Percentiles rank a stretch among this genome's conserved stretches.
phyloP scores from a whole-genome alignment of 2,113 vertebrate species.

The Phaethon lepturus region DNA sequence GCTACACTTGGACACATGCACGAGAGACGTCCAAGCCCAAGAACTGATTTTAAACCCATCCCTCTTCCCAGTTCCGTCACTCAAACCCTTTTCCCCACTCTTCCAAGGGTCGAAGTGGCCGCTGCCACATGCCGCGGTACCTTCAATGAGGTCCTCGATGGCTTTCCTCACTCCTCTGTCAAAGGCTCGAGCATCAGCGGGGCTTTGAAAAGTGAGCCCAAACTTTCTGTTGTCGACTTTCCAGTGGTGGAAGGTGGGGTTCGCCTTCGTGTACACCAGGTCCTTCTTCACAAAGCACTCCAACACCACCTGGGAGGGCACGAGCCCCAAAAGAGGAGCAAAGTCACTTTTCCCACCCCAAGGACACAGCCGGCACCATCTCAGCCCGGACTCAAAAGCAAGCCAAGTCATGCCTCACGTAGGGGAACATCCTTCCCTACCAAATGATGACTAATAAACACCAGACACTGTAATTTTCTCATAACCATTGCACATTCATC shows the following conservation, averaged over 20 bases:
- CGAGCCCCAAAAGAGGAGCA: slow-evolving; percentile 46
- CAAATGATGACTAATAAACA: background rate
- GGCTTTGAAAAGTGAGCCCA: slow-evolving; percentile 96
- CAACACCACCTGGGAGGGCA: slow-evolving; percentile 88
- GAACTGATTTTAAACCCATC: background rate
- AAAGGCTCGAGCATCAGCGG: slow-evolving; percentile 95
- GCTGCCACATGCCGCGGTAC: slow-evolving; percentile 61
- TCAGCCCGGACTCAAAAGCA: background rate
- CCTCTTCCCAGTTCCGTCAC: background rate
- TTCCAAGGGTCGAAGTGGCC: background rate
- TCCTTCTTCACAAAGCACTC: slow-evolving; percentile 97
- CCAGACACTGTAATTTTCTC: slow-evolving; percentile 7
- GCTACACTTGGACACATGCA: accelerated
- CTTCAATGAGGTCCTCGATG: slow-evolving; percentile 98
- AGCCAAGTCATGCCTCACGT: background rate
- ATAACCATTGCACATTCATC: background rate
- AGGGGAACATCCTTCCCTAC: background rate
- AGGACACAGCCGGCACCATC: background rate
- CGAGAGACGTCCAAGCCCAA: background rate
- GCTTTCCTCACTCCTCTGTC: slow-evolving; percentile 97
- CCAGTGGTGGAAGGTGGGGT: slow-evolving; percentile 99
- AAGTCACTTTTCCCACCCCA: slow-evolving; percentile 47
- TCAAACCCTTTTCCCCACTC: background rate
- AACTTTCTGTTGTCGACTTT: slow-evolving; percentile 95
- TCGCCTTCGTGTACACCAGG: slow-evolving; percentile 97